Conservation (phyloP, 2,113 vertebrate genomes). For the Ceuthmochares aereus region DNA sequence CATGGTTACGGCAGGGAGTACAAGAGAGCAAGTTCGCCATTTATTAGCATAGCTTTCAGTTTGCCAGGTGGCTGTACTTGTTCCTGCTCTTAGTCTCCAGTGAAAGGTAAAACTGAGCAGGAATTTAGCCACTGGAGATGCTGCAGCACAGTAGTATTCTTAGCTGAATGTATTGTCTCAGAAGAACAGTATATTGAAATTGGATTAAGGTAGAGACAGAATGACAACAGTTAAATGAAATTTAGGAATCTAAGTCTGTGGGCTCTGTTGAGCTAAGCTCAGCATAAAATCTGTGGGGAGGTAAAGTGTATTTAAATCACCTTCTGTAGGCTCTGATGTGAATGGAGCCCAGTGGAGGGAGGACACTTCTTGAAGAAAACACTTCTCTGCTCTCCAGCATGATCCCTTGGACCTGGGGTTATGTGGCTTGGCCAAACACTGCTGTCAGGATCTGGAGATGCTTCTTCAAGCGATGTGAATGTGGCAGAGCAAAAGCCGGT, state of each 20-base stretch:
- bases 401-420: background rate
- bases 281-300: background rate
- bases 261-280: background rate
- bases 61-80: background rate
- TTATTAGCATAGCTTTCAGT: background rate
- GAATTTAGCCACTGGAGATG: background rate
- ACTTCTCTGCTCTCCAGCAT: background rate
- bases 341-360: background rate
- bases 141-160: background rate
- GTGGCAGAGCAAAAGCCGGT: background rate
- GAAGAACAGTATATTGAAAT: background rate
- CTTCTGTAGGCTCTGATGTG: background rate
- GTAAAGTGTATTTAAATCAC: background rate
- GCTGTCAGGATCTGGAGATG: background rate
- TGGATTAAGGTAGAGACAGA: background rate
- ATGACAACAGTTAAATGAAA: background rate
- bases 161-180: background rate
- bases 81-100: background rate
- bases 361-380: background rate
- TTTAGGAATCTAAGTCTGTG: background rate
- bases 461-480: background rate
- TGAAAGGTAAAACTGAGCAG: background rate
- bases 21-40: background rate
- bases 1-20: background rate
- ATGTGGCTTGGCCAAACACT: background rate